Evolutionary conservation across 1,140 invertebrate species (phyloP), one percentile per base, ranked within the genome.

Genomic region (Fragariocoptes setiger): DNA sequence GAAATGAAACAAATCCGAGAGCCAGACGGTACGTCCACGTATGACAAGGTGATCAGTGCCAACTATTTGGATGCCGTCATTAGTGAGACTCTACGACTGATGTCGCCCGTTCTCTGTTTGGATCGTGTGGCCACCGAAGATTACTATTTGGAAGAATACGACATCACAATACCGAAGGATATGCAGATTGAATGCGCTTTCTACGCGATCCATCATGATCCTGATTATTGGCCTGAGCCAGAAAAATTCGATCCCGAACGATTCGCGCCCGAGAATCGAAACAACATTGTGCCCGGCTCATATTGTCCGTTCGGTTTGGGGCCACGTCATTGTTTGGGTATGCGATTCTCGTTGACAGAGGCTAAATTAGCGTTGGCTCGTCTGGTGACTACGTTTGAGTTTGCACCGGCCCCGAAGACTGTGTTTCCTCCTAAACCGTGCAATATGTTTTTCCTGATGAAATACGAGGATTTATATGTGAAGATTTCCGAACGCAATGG

Each of bases 111-210:
- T 40, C 57, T 62, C 1, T 53, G 64, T 20, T 49, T 71, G 1
- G 64, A 63, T 44, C 56, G 70, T 31, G 46, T 55, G 25, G 64
- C 65, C 25, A 62, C 56, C 2, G 62, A 65, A 40, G 59, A 65
- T 14, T 43, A 43, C 19, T 14, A 8, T n/a, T 4, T 67, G 63
- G 48, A 53, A 54, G 19, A 31, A n/a, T 31, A 31, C n/a, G n/a
- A 31, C n/a, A 31, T 31, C 25, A 8, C 8, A 8, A 31, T 31
- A 31, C 8, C 8, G n/a, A 8, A 31, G 25, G 25, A n/a, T 8
- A 8, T 8, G n/a, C 8, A 18, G 39, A 43, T 48, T 21, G 15
- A 46, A 8, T 16, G 16, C 16, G 19, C 19, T 16, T 31, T 49
- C 40, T 48, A 35, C 15, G 41, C 42, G 14, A 15, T 47, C n/a